A percentile compares a stretch with the other conserved stretches of the same genome.
Conservation (phyloP, 2,797 vertebrate genomes). For the Spondyliosoma cantharus region DNA sequence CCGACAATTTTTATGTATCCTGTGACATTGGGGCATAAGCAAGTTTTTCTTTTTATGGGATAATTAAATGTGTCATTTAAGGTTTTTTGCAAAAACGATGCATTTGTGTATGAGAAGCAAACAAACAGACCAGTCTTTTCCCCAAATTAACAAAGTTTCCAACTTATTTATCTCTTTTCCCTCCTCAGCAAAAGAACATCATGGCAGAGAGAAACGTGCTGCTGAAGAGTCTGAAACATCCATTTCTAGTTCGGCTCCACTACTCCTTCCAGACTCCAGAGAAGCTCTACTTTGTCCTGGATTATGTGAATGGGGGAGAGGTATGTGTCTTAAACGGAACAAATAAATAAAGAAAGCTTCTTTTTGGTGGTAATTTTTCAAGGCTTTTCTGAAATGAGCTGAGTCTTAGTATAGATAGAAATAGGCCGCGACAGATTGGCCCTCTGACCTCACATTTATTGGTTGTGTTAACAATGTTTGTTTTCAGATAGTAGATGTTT, state of each 20-base stretch:
- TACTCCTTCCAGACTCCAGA: conserved; percentile 98
- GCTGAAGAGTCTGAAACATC: conserved; percentile 95
- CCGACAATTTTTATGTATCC: too few relatives aligned
- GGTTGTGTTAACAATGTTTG: not conserved
- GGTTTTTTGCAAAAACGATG: not conserved
- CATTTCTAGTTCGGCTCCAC: conserved; percentile 95
- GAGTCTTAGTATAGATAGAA: not conserved
- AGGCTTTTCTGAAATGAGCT: not conserved
- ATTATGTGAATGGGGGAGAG: conserved; percentile 98
- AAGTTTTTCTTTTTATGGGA: not conserved
- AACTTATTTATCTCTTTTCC: not conserved
- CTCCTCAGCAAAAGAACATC: conserved; percentile 93
- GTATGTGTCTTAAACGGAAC: conserved; percentile 69
- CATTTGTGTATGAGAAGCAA: not conserved
- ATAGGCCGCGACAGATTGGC: too few relatives aligned
- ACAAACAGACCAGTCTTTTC: not conserved
- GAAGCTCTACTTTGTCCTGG: conserved; percentile 98
- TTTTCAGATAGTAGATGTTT: not conserved
- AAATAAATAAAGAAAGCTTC: not conserved
- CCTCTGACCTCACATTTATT: not conserved
- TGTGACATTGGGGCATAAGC: not conserved
- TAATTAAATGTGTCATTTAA: not conserved
- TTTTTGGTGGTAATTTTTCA: not conserved
- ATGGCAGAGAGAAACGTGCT: conserved; percentile 98
- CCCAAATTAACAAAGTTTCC: not conserved